A percentile compares a stretch with the other conserved stretches of the same genome.
Conservation (phyloP, 2,113 vertebrate species). For the Columba janthina region DNA sequence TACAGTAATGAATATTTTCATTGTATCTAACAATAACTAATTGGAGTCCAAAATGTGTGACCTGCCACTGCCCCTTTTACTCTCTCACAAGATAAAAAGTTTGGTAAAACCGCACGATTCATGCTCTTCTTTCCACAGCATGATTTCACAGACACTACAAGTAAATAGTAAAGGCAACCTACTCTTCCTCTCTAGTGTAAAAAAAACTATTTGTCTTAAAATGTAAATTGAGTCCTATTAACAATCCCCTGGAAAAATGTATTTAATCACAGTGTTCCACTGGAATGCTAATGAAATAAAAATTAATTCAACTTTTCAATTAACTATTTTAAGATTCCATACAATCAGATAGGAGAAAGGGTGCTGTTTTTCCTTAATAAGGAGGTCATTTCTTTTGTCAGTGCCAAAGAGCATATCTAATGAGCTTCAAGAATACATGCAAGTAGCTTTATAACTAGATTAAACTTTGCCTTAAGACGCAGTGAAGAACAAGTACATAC, state of each 20-base stretch:
- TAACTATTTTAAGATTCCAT: conserved; percentile 42
- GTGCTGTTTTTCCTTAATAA: background rate
- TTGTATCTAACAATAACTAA: background rate
- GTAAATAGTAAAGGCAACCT: background rate
- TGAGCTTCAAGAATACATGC: background rate
- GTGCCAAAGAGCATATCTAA: background rate
- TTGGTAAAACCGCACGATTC: background rate
- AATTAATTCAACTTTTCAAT: conserved; percentile 48
- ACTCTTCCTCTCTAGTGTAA: background rate
- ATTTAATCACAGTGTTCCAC: conserved; percentile 38
- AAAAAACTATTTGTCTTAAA: conserved; percentile 14
- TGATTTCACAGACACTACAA: background rate
- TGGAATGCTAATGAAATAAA: conserved; percentile 55
- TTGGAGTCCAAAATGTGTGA: background rate
- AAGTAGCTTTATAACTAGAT: background rate
- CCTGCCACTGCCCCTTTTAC: background rate
- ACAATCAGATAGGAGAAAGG: background rate
- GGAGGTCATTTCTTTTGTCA: background rate
- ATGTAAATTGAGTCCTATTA: conserved; percentile 33
- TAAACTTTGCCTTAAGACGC: background rate
- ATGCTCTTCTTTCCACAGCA: background rate
- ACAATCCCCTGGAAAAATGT: conserved; percentile 32
- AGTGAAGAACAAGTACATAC: background rate
- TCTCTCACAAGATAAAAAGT: background rate
- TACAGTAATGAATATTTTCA: background rate